A percentile compares a stretch with the other conserved stretches of the same genome.
Conservation (phyloP, 2,888 invertebrate species). For the Exephanes ischioxanthus region DNA sequence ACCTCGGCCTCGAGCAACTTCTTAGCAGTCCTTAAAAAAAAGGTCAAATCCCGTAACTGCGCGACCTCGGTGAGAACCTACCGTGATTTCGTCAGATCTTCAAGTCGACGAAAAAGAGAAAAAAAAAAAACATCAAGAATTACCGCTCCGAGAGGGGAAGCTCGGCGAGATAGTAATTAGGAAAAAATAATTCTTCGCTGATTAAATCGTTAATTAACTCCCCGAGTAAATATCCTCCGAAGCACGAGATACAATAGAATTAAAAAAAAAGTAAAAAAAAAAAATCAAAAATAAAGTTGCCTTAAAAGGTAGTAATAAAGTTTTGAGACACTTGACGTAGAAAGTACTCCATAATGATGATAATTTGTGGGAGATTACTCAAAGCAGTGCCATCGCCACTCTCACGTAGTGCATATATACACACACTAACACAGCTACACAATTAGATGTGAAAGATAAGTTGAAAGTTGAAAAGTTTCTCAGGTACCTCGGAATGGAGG, state of each 20-base stretch:
- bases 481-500: neutral
- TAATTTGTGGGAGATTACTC: neutral
- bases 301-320: neutral
- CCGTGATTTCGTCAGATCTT: conserved; percentile 16
- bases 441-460: neutral
- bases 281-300: neutral
- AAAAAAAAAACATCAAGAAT: neutral
- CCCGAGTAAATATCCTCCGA: neutral
- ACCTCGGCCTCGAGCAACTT: conserved; percentile 6
- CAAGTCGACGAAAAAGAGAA: neutral
- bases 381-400: neutral
- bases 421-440: neutral
- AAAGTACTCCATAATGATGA: neutral
- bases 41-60: neutral
- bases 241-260: neutral
- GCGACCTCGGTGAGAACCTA: conserved; percentile 3
- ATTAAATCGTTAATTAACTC: conserved; percentile 29
- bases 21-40: conserved; percentile 24
- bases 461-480: conserved; percentile 11
- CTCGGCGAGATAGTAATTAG: neutral
- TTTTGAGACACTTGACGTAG: neutral
- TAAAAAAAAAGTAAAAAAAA: neutral
- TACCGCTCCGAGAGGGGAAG: neutral
- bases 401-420: neutral
- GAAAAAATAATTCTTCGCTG: neutral